Percentiles rank a stretch among this genome's conserved stretches.
These are phyloP conservation scores for Caenorhabditis briggsae DNA, from an alignment of 1,140 invertebrate genomes.

Conservation along the genomic window DNA sequence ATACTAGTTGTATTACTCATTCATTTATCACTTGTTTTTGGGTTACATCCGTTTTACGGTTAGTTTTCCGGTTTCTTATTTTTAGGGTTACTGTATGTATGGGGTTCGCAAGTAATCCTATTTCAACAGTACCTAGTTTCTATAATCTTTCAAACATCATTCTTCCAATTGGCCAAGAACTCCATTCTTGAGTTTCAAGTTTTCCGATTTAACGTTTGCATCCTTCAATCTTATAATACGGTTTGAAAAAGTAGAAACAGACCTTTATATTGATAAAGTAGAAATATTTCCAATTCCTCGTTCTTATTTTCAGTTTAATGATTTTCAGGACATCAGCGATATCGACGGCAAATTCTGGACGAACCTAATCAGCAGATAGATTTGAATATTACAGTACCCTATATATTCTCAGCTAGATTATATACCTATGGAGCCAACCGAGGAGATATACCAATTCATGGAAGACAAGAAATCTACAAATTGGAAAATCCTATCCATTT, in stretches of 20 bases:
- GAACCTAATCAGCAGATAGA: constrained; percentile 69
- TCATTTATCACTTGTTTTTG: constrained; percentile 49
- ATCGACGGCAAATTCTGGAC: constrained; percentile 51
- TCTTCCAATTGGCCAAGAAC: no score
- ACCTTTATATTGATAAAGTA: not conserved
- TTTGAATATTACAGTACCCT: constrained; percentile 74
- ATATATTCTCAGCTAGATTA: constrained; percentile 74
- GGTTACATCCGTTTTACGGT: constrained; percentile 29
- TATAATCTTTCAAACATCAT: no score
- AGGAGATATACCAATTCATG: constrained; percentile 60
- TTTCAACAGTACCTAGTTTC: not conserved
- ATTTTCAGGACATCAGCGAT: constrained; percentile 58
- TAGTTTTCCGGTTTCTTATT: constrained; percentile 11
- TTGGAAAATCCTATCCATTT: constrained; percentile 72
- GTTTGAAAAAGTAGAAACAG: no score
- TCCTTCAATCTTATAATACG: no score
- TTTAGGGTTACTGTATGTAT: not conserved
- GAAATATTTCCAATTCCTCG: not conserved
- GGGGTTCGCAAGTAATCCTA: not conserved
- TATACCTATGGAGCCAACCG: constrained; percentile 72
- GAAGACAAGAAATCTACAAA: constrained; percentile 56
- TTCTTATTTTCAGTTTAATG: not conserved
- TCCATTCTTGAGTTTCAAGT: no score
- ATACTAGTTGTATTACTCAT: constrained; percentile 51
- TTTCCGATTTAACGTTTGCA: no score